A percentile compares a stretch with the other conserved stretches of the same genome.
These are phyloP conservation scores for Myocastor coypus DNA, from an alignment of 2,113 vertebrate species.

Conservation along the genomic window DNA sequence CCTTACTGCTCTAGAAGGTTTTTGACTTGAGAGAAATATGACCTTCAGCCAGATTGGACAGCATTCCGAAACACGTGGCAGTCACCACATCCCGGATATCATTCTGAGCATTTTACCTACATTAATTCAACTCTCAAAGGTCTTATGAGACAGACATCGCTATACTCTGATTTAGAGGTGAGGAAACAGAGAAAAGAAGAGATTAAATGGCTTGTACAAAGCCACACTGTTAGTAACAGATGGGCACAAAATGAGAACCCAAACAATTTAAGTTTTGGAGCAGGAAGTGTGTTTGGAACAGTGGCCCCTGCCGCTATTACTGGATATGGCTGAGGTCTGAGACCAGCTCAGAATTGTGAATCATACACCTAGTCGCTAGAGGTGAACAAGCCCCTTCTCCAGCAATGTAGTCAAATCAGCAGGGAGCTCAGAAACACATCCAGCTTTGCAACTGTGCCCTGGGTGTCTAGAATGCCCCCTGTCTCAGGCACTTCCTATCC, in stretches of 20 bases:
- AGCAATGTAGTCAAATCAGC: background rate
- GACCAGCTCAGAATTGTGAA: background rate
- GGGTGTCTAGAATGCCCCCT: background rate
- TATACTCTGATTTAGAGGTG: background rate
- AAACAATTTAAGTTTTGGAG: background rate
- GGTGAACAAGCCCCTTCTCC: background rate
- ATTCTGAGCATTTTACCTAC: background rate
- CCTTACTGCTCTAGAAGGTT: background rate
- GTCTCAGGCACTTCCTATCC: background rate
- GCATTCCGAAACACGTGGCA: background rate
- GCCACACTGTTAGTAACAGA: background rate
- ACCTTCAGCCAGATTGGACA: background rate
- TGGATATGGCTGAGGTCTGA: background rate
- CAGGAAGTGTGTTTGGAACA: accelerated
- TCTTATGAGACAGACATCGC: background rate
- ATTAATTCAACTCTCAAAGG: background rate
- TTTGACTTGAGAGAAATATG: background rate
- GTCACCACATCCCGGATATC: background rate
- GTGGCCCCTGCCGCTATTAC: no score
- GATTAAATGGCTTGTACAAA: background rate
- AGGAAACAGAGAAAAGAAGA: constrained; percentile 14
- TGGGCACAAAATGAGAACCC: background rate
- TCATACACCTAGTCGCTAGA: background rate
- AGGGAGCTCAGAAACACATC: background rate
- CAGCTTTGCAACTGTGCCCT: background rate